Evolutionary conservation across 2,888 invertebrate species (phyloP).

Genomic region (Xanthia icteritia): DNA sequence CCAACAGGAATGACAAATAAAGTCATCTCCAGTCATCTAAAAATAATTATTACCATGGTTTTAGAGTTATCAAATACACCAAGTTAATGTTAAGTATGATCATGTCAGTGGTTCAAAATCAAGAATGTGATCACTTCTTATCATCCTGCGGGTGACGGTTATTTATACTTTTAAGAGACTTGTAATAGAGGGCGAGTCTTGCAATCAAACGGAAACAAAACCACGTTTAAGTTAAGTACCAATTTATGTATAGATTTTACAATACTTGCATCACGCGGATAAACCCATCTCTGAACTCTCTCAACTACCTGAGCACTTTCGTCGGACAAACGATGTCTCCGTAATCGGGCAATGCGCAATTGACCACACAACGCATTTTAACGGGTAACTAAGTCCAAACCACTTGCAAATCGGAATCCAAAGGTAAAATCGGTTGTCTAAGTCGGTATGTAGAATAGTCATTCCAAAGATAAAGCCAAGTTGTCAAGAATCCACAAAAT

Average conservation of each 20-base stretch:
- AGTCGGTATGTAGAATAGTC: slow-evolving; percentile 1
- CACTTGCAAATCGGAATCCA: too few relatives aligned
- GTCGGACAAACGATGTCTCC: slow-evolving; percentile 6
- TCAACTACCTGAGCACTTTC: slow-evolving; percentile 5
- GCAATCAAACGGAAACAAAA: slow-evolving; percentile 8
- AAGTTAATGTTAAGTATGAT: background rate
- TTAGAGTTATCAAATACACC: background rate
- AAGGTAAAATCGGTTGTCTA: too few relatives aligned
- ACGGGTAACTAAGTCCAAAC: too few relatives aligned
- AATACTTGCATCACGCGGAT: slow-evolving; percentile 6
- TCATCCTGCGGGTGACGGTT: background rate
- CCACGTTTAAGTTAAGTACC: background rate
- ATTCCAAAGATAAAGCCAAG: background rate
- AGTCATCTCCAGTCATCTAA: background rate
- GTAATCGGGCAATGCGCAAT: slow-evolving; percentile 4
- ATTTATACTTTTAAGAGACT: background rate
- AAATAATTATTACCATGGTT: background rate
- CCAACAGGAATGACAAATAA: slow-evolving; percentile 3
- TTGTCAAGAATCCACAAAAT: slow-evolving; percentile 2
- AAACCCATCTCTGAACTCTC: slow-evolving; percentile 14
- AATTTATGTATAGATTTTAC: background rate
- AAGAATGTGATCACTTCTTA: background rate
- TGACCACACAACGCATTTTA: background rate
- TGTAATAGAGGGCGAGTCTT: background rate
- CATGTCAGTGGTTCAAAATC: background rate